A percentile compares a stretch with the other conserved stretches of the same genome.
Conservation (phyloP, 2,797 vertebrate species). For the Staurois parvus region DNA sequence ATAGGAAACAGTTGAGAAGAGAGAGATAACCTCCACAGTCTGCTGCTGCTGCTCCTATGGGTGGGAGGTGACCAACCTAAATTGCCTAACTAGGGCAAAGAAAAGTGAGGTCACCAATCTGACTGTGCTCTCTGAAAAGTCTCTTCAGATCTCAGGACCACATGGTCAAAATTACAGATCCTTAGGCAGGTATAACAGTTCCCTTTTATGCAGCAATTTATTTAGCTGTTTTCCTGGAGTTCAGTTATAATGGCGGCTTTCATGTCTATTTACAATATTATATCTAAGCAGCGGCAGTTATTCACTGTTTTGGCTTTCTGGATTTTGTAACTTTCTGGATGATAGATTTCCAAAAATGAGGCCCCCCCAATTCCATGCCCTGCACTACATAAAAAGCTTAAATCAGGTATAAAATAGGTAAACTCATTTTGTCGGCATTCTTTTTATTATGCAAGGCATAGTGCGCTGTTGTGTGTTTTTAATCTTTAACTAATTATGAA, state of each 20-base stretch:
- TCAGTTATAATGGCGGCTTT: too few species aligned
- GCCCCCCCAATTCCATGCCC: background rate
- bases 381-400: background rate
- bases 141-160: too few species aligned
- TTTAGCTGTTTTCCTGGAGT: too few species aligned
- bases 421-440: background rate
- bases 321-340: background rate
- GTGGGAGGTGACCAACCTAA: too few species aligned
- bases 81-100: too few species aligned
- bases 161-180: background rate
- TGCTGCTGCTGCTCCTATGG: too few species aligned
- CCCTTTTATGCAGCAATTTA: too few species aligned
- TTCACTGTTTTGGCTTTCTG: background rate
- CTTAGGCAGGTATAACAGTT: background rate
- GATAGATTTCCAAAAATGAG: background rate
- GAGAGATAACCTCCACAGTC: too few species aligned
- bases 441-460: constrained; percentile 24
- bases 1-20: too few species aligned
- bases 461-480: constrained; percentile 41
- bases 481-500: constrained; percentile 47
- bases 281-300: background rate
- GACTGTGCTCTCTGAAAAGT: too few species aligned
- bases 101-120: too few species aligned
- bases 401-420: background rate
- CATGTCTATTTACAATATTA: background rate